These are phyloP conservation scores for Enteromius afrohamiltoni DNA, from an alignment of 2,797 vertebrate species.

Conservation along the genomic window DNA sequence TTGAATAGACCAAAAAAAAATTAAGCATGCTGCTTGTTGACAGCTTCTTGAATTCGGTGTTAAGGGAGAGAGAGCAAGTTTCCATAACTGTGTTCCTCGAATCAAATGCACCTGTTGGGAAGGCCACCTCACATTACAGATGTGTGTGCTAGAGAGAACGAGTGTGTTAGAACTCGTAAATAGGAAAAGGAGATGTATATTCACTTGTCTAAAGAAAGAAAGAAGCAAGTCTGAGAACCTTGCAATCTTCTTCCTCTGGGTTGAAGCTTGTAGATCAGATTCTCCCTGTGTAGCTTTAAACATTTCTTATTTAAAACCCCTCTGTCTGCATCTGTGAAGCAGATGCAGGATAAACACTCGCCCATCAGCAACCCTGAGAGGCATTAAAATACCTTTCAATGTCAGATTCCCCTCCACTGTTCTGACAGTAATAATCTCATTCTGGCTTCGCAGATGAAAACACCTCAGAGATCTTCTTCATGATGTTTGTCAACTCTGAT, in stretches of 20 bases:
- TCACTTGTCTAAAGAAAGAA: background rate
- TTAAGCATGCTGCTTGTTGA: constrained; percentile 8
- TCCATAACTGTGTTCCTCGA: constrained; percentile 32
- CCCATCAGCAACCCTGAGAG: background rate
- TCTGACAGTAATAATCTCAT: constrained; percentile 37
- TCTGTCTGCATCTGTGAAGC: background rate
- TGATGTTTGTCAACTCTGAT: constrained; percentile 59
- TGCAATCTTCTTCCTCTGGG: background rate
- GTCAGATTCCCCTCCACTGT: constrained; percentile 35
- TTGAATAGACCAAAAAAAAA: background rate
- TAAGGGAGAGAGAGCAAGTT: background rate
- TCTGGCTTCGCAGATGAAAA: constrained; percentile 41
- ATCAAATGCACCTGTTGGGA: constrained; percentile 34
- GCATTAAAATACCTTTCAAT: constrained; percentile 48
- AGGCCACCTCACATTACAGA: constrained; percentile 42
- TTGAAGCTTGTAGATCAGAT: background rate
- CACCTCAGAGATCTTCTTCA: constrained; percentile 16
- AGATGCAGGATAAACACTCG: background rate
- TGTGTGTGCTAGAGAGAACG: background rate
- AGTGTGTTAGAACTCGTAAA: background rate
- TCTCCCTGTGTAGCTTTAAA: background rate
- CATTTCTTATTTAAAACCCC: background rate
- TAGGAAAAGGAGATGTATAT: background rate
- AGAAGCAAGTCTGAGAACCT: background rate
- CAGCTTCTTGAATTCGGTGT: constrained; percentile 11